phyloP scores from a whole-genome alignment of 1,140 invertebrate genomes.

The Neodiprion pinetum region DNA sequence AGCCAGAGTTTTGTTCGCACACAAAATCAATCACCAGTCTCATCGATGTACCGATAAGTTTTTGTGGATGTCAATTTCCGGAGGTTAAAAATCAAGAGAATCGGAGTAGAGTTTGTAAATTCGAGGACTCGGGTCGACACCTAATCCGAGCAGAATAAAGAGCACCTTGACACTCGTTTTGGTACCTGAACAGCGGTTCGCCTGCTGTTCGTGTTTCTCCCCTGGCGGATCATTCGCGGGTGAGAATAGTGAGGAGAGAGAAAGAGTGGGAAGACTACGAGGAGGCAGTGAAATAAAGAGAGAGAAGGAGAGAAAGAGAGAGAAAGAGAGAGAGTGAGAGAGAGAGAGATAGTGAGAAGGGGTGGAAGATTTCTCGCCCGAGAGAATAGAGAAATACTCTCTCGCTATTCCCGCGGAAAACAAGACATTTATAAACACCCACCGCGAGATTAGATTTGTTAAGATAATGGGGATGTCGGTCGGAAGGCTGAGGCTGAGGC shows the following conservation, averaged over 20 bases:
- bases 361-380: slow-evolving; percentile 11
- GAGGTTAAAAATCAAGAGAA: too few species aligned
- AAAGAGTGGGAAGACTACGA: too few species aligned
- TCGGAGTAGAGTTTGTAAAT: background rate
- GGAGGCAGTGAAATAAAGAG: too few species aligned
- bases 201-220: background rate
- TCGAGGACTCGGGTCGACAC: background rate
- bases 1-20: too few species aligned
- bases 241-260: background rate
- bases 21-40: too few species aligned
- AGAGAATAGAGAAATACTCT: slow-evolving; percentile 15
- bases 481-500: slow-evolving; percentile 7
- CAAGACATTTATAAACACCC: slow-evolving; percentile 64
- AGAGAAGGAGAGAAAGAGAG: background rate
- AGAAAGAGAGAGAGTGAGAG: background rate
- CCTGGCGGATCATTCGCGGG: background rate
- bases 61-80: too few species aligned
- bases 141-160: background rate
- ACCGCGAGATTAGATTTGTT: slow-evolving; percentile 63
- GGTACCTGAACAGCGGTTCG: background rate
- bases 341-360: background rate
- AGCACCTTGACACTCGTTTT: background rate
- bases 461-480: slow-evolving; percentile 58
- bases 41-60: too few species aligned
- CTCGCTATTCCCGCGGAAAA: slow-evolving; percentile 51